Base-by-base conservation (phyloP, 2,797 vertebrate species). In the Cetoscarus ocellatus region DNA sequence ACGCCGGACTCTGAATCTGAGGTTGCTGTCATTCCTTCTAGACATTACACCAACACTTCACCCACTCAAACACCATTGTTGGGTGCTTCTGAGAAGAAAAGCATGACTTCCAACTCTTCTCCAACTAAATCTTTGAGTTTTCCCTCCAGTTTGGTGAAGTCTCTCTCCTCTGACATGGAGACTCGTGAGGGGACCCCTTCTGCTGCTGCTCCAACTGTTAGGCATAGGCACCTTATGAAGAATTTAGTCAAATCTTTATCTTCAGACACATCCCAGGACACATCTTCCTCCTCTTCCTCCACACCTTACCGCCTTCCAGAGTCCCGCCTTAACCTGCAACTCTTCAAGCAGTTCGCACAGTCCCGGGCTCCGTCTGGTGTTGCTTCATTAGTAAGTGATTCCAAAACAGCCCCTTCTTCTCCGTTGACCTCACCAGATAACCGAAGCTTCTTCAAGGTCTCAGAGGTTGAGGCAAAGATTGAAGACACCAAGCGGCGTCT, bases 281-380 rank as follows among this genome's bases (percentile, higher is more conserved):
- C 86, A 0, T 93, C 94, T 42, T 93, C 94, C 45, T 93, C 94
- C 54, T 93, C 75, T 43, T 77, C 80, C 88, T 93, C 71, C 80
- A 86, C 5, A 3, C 88, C 94, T 53, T 92, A 92, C 69, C 96
- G 95, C 51, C 90, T 94, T 7, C 91, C 95, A 0, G 98, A 99
- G 78, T 94, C 98, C 0, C 97, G 97, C 66, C 94, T 99, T 70
- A 98, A 99, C 85, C 88, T 99, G 70, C 97, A 98, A 73, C 94
- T 99, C 19, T 99, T 99, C 82, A 99, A 97, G 88, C 97, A 97
- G 82, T 97, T 99, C 87, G 95, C 97, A n/a, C 98, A 99, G 52
- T 95, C 97, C 43, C 96, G 96, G 38, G 85, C 90, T 82, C 88
- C 95, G 0, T 85, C 94, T 55, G 70, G 83, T 6, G 18, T 75